phyloP scores from a whole-genome alignment of 2,113 vertebrate species.

The Oenanthe oenanthe region DNA sequence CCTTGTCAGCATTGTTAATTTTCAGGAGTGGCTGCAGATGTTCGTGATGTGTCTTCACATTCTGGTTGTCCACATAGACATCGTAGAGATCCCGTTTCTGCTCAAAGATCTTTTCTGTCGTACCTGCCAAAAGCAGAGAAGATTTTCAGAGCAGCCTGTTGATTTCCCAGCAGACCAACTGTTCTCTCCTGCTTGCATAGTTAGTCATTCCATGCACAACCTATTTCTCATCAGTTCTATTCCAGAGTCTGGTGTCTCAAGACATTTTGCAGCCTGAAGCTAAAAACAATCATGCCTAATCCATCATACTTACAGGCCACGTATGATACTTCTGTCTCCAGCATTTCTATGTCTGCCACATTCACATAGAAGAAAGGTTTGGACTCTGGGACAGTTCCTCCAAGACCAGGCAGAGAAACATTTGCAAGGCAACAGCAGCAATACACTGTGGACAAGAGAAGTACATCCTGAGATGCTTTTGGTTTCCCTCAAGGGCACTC shows the following conservation, averaged over 20 bases:
- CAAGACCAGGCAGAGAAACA: constrained; percentile 90
- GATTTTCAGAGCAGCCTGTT: constrained; percentile 5
- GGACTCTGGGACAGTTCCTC: constrained; percentile 88
- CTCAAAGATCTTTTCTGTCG: constrained; percentile 98
- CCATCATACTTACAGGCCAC: constrained; percentile 90
- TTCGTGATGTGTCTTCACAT: constrained; percentile 93
- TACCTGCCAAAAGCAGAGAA: constrained; percentile 77
- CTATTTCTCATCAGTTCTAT: background rate
- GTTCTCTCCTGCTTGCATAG: background rate
- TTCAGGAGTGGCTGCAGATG: constrained; percentile 89
- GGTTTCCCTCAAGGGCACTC: background rate
- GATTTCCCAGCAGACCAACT: background rate
- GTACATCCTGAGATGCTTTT: background rate
- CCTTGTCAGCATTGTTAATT: constrained; percentile 89
- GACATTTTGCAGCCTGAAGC: background rate
- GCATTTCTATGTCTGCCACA: constrained; percentile 90
- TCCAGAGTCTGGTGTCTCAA: background rate
- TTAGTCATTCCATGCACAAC: background rate
- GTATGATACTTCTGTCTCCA: constrained; percentile 92
- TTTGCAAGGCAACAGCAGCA: constrained; percentile 98
- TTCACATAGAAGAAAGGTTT: constrained; percentile 98
- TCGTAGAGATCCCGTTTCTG: constrained; percentile 94
- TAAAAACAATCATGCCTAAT: background rate
- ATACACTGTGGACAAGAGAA: constrained; percentile 80
- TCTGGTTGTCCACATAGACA: constrained; percentile 96